Base-by-base conservation (phyloP, 1,140 invertebrate genomes). In the Pogonomyrmex barbatus region DNA sequence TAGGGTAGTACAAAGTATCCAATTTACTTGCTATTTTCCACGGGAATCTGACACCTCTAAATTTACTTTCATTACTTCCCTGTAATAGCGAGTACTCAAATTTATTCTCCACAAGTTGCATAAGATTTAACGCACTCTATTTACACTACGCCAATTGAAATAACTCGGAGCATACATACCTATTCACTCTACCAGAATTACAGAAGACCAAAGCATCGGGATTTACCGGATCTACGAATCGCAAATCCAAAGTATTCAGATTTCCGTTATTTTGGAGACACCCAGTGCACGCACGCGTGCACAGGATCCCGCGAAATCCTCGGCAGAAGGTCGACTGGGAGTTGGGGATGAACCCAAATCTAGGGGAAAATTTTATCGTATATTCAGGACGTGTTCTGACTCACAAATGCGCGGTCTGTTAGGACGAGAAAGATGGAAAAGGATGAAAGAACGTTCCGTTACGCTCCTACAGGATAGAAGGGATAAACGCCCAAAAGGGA, bases 311-410 rank as follows among this genome's bases (percentile, higher is more conserved):
- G 14, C 68, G 42, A 33, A 47, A 75, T 70, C 45, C 36, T 58
- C 24, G 42, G 39, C 36, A 79, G 50, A 47, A 60, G 58, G 50
- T 58, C 47, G 75, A 54, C 54, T 12, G 54, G 50, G 58, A 70
- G 52, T 87, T 70, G 86, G 79, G 87, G 85, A 91, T 86, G 84
- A 92, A 87, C 85, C 91, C 86, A 93, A 94, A 94, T 94, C 91
- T 94, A 93, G 90, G 90, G 91, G 91, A 93, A 93, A 94, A 92
- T 94, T 94, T 94, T 93, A 94, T 94, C 92, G 90, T 94, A 93
- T 94, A 94, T 94, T 94, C 93, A 92, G 90, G 89, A 94, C 94
- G 93, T 94, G 94, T 94, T 91, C 91, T 90, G 92, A 94, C 91
- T 94, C 88, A 88, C 83, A 91, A 94, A 92, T 92, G 73, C 86